These are phyloP conservation scores for silkworm (Bombyx mori) DNA, from an alignment of 1,140 invertebrate species.

Conservation along the genomic window ASM3026992v2 NC_085120.1:13099501-13100000, in stretches of 20 bases:
- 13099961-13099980: slow-evolving; percentile 23
- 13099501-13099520: slow-evolving; percentile 67
- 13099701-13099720: slow-evolving; percentile 38
- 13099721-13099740: slow-evolving; percentile 43
- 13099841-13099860: slow-evolving; percentile 46
- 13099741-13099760: slow-evolving; percentile 54
- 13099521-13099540: slow-evolving; percentile 39
- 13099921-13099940: slow-evolving; percentile 31
- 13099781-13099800: slow-evolving; percentile 53
- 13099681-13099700: slow-evolving; percentile 25
- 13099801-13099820: slow-evolving; percentile 42
- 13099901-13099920: slow-evolving; percentile 39
- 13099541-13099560: slow-evolving; percentile 60
- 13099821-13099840: slow-evolving; percentile 40
- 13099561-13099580: slow-evolving; percentile 27
- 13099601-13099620: slow-evolving; percentile 37
- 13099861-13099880: slow-evolving; percentile 43
- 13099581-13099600: slow-evolving; percentile 12
- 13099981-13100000: slow-evolving; percentile 13
- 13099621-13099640: slow-evolving; percentile 52
- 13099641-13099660: slow-evolving; percentile 34
- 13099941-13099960: slow-evolving; percentile 30
- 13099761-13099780: slow-evolving; percentile 25
- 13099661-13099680: slow-evolving; percentile 23
- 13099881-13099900: slow-evolving; percentile 39